A percentile compares a stretch with the other conserved stretches of the same genome.
Conservation (phyloP, 1,140 invertebrate genomes). For the Bombus turneri region DNA sequence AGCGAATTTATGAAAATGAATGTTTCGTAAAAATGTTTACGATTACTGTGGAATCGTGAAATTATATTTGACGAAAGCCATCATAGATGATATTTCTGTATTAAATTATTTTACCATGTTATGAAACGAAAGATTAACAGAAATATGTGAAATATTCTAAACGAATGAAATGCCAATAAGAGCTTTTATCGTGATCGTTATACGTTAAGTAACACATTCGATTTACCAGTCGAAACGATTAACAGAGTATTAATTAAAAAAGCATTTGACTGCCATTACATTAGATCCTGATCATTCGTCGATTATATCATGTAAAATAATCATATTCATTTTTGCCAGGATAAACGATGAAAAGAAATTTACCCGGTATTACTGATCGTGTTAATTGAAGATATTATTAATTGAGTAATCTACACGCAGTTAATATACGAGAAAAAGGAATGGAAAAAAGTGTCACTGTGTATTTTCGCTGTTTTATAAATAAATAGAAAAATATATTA, state of each 20-base stretch:
- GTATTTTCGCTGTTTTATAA: slow-evolving; percentile 31
- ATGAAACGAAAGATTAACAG: neutral
- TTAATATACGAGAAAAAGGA: neutral
- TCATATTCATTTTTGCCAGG: neutral
- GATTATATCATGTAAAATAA: neutral
- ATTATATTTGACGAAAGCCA: neutral
- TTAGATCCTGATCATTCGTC: neutral
- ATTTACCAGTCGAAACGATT: neutral
- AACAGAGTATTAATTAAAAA: neutral
- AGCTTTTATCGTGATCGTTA: neutral
- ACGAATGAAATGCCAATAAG: neutral
- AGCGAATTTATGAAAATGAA: too few relatives aligned
- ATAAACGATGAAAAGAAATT: neutral
- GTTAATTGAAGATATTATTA: neutral
- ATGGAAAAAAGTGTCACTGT: neutral
- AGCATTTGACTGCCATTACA: neutral
- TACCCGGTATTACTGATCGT: neutral
- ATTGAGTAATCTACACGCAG: neutral
- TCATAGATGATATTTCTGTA: neutral
- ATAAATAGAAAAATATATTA: slow-evolving; percentile 13
- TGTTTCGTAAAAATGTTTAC: too few relatives aligned
- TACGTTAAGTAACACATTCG: neutral
- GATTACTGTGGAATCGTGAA: neutral
- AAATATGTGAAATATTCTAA: neutral
- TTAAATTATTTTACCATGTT: neutral